Percentiles rank a stretch among this genome's conserved stretches.
Evolutionary conservation across 1,140 invertebrate genomes (phyloP).

Genomic region (Lucilia cuprina): DNA sequence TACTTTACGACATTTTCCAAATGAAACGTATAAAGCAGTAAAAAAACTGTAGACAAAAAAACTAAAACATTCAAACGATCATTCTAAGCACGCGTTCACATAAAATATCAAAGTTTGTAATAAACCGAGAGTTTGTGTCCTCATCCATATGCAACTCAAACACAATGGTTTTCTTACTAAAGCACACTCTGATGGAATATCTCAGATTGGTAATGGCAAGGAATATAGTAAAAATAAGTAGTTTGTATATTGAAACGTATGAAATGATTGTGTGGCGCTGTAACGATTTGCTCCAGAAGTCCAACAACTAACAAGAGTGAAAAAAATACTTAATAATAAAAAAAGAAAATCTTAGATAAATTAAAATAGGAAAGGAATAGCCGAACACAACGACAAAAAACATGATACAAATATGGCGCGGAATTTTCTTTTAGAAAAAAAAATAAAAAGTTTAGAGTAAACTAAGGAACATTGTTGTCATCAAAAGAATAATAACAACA

Average conservation of each 20-base stretch:
- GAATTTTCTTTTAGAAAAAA: not conserved
- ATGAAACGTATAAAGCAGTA: not conserved
- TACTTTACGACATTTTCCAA: constrained; percentile 22
- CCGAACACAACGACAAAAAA: not conserved
- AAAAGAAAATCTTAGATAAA: constrained; percentile 28
- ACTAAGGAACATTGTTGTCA: constrained; percentile 15
- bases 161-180: not conserved
- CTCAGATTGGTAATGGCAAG: not conserved
- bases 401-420: constrained; percentile 32
- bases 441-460: not conserved
- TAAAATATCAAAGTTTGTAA: constrained; percentile 38
- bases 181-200: not conserved
- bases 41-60: not conserved
- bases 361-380: constrained; percentile 24
- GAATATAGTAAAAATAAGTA: not conserved
- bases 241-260: not conserved
- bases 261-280: constrained; percentile 30
- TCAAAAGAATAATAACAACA: constrained; percentile 9
- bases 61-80: constrained; percentile 32
- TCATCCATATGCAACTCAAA: not conserved
- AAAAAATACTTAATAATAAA: not conserved
- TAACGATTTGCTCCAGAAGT: constrained; percentile 11
- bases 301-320: not conserved
- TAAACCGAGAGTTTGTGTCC: constrained; percentile 13
- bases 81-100: constrained; percentile 41